Base-by-base conservation (phyloP, 1,140 invertebrate species). In the Temnothorax curvispinosus region DNA sequence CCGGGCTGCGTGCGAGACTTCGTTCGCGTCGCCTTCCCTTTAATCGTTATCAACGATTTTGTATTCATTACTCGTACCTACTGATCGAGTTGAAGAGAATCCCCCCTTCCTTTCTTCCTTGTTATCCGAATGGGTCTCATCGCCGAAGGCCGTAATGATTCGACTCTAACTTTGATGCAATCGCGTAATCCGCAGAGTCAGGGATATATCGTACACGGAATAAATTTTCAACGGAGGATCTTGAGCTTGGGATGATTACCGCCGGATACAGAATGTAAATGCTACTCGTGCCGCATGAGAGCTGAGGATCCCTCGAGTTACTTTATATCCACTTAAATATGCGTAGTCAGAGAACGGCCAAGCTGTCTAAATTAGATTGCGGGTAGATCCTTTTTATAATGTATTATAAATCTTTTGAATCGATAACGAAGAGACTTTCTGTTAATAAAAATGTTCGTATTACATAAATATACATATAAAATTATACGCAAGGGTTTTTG, bases 31-130 rank as follows among this genome's bases (percentile, higher is more conserved):
- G 27, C 2, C 27, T 47, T 74, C 18, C n/a, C 38, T 54, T 60
- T 18, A 52, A 6, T 44, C 41, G 9, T 18, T 47, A 47, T n/a
- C 72, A 82, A 77, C 75, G 52, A 88, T 91, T 91, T 87, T 76
- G 86, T 91, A 92, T 92, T 92, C 91, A 91, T 90, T 84, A 86
- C 80, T 15, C 75, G 90, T 88, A 76, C 13, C 54, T 67, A 65
- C 85, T 86, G 80, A 91, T 90, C 80, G 84, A 85, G 72, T 86
- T 74, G 71, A 87, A 84, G 77, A 86, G 78, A 72, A 81, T 89
- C 58, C n/a, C 5, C 35, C 67, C 18, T 60, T 72, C 35, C 32
- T 65, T 13, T 15, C 2, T 7, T 13, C n/a, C 32, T 54, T 13
- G 15, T 35, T 44, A 18, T 67, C n/a, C 15, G 3, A 32, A 18